Evolutionary conservation across 2,113 vertebrate genomes (phyloP).

Genomic region (Polypterus bichir): DNA sequence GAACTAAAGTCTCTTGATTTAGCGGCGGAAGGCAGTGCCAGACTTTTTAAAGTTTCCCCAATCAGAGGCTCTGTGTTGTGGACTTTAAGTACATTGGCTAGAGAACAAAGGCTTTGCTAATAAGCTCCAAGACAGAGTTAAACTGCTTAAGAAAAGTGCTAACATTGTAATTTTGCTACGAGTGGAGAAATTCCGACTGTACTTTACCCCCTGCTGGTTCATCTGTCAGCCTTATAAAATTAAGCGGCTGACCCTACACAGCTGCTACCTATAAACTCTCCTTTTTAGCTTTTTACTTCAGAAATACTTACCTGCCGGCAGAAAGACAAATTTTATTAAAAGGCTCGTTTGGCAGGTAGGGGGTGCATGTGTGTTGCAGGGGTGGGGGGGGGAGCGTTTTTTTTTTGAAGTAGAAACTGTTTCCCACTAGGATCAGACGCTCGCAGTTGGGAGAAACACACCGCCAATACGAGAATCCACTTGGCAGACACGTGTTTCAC

Average conservation of each 20-base stretch:
- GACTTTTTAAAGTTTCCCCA: neutral
- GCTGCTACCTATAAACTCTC: slow-evolving; percentile 61
- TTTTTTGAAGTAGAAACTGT: slow-evolving; percentile 11
- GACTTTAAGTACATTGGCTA: slow-evolving; percentile 23
- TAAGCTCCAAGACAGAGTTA: slow-evolving; percentile 14
- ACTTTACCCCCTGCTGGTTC: slow-evolving; percentile 50
- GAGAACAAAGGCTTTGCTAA: slow-evolving; percentile 32
- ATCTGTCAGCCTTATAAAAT: slow-evolving; percentile 58
- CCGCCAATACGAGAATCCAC: neutral
- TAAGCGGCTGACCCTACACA: slow-evolving; percentile 55
- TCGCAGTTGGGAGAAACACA: slow-evolving; percentile 4
- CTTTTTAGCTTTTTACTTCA: slow-evolving; percentile 28
- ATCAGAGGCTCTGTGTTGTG: slow-evolving; percentile 8
- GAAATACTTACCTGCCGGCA: slow-evolving; percentile 3
- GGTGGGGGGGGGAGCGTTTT: neutral
- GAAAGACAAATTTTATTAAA: slow-evolving; percentile 8
- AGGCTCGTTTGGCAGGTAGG: neutral
- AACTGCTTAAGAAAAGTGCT: slow-evolving; percentile 35
- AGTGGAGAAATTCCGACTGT: slow-evolving; percentile 60
- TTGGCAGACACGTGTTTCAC: slow-evolving; percentile 1
- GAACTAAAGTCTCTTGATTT: too few relatives aligned
- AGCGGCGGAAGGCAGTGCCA: slow-evolving; percentile 28
- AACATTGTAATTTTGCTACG: slow-evolving; percentile 49
- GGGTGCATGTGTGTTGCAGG: slow-evolving; percentile 4
- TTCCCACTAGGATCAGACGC: slow-evolving; percentile 9